Evolutionary conservation across 2,797 vertebrate genomes (phyloP), one percentile per base, ranked within the genome.

Genomic region (Alauda arvensis): DNA sequence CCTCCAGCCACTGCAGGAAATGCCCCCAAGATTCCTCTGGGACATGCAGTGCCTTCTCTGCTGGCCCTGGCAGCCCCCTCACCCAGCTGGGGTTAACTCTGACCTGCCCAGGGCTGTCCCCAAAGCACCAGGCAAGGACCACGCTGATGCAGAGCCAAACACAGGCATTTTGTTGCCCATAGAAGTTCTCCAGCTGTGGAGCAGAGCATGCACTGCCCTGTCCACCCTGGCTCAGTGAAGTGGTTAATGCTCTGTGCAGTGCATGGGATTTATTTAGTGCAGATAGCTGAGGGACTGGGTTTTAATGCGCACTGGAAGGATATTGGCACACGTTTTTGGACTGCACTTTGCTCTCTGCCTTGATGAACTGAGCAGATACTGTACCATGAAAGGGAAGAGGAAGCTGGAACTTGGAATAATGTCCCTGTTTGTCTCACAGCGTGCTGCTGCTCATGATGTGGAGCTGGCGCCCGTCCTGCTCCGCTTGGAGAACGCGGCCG

Each of bases 281-380:
- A 49, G 84, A 89, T 52, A 82, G 83, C 91, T 9, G 63, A 78
- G 91, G 67, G 85, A 79, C 57, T 92, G 3, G 3, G 42, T 49
- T 92, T 94, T 75, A 92, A 86, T 83, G 87, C 25, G 69, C 84
- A 12, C 82, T 95, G 92, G 93, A 92, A 95, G 91, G 95, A 94
- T 94, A 93, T 29, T 95, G 92, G 93, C 95, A 96, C 75, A 56
- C 23, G 1, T 55, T 94, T 94, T 92, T 94, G 92, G 95, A 79
- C 72, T 20, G 70, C 42, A 18, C 16, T 1, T 87, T 53, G 84
- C 82, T 89, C 80, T 94, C 86, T 91, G 89, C 85, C 92, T 91
- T 94, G 92, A 95, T 94, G 91, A 95, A 90, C 90, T 95, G 94
- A 96, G 89, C 95, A 95, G 95, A 96, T 85, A 81, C 77, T 72